These are phyloP conservation scores for Trichonephila inaurata DNA, from an alignment of 1,140 invertebrate species.

Conservation along the genomic window DNA sequence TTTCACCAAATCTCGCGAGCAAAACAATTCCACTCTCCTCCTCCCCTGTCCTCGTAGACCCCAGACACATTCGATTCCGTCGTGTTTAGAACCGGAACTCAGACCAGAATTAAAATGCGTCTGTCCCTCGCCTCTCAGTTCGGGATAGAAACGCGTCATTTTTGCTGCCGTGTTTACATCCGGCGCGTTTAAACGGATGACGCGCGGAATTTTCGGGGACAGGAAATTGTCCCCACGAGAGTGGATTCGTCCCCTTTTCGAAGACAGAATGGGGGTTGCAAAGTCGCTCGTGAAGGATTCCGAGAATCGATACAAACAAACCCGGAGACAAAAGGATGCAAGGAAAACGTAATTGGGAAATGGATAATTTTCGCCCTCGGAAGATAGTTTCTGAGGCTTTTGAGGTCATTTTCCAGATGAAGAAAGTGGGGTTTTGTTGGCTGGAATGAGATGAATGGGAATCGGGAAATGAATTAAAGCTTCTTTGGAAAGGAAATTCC, in stretches of 20 bases:
- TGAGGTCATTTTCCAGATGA: background rate
- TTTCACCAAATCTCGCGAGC: constrained; percentile 12
- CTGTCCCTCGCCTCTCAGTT: background rate
- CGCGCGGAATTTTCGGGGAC: constrained; percentile 35
- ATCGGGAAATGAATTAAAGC: constrained; percentile 21
- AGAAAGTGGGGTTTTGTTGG: constrained; percentile 22
- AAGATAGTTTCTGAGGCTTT: constrained; percentile 5
- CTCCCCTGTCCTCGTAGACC: background rate
- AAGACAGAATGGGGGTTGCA: background rate
- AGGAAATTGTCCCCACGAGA: constrained; percentile 42
- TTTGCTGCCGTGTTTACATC: constrained; percentile 44
- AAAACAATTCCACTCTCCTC: constrained; percentile 5
- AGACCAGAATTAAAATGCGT: constrained; percentile 28
- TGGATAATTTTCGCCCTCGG: constrained; percentile 26
- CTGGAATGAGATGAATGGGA: background rate
- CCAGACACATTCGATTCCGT: background rate
- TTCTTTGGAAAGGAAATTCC: constrained; percentile 5
- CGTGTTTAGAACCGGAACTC: constrained; percentile 33
- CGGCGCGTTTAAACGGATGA: constrained; percentile 34
- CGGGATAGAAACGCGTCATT: background rate
- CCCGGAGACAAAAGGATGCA: background rate
- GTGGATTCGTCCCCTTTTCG: background rate
- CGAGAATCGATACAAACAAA: background rate
- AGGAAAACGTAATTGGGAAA: constrained; percentile 42
- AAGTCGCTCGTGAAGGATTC: constrained; percentile 5